Conservation (phyloP, 1,140 invertebrate genomes). For the Lutraria rhynchaena region DNA sequence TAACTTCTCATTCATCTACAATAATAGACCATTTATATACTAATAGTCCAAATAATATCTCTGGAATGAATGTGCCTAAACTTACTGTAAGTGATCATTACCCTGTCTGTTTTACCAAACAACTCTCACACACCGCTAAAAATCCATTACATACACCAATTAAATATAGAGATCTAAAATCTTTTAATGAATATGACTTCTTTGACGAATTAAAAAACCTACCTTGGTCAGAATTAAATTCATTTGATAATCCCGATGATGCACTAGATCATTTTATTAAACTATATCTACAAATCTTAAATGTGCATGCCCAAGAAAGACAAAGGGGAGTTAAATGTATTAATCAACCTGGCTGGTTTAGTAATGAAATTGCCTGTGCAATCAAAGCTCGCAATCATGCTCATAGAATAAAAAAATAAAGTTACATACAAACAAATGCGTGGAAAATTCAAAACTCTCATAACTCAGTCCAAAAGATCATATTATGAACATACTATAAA, state of each 20-base stretch:
- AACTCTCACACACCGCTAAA: not conserved
- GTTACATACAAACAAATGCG: not conserved
- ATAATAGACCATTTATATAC: slow-evolving; percentile 8
- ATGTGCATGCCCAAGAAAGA: not conserved
- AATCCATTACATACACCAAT: not conserved
- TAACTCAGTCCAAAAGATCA: not conserved
- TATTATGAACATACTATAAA: not conserved
- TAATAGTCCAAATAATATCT: not conserved
- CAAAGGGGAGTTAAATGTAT: slow-evolving; percentile 3
- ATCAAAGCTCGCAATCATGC: not conserved
- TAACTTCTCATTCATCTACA: not conserved
- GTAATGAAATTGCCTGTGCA: not conserved
- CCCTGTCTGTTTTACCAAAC: not conserved
- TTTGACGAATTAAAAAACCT: not conserved
- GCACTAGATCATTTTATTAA: not conserved
- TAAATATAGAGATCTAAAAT: not conserved
- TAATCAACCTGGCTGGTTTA: slow-evolving; percentile 19
- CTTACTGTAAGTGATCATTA: slow-evolving; percentile 8
- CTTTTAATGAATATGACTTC: slow-evolving; percentile 9
- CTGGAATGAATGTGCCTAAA: not conserved
- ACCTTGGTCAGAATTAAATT: not conserved
- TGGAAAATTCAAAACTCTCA: not conserved
- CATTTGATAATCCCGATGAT: slow-evolving; percentile 6
- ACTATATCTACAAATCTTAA: not conserved
- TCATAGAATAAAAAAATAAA: not conserved